Conservation (phyloP, 2,113 vertebrate genomes). For the Taxidea taxus region DNA sequence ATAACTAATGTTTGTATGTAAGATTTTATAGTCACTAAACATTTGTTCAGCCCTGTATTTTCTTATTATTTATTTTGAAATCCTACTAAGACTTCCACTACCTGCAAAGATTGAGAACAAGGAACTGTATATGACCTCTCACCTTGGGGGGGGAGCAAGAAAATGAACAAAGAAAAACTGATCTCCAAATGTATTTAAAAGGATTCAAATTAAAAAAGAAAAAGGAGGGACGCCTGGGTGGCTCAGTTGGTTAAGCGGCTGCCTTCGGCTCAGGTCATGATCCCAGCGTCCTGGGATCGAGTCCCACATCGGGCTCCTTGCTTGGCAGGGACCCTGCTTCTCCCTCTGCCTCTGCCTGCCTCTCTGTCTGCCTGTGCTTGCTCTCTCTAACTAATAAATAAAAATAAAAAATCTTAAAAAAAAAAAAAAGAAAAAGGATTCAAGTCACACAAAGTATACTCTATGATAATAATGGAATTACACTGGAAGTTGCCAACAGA, state of each 20-base stretch:
- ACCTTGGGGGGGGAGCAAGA: neutral
- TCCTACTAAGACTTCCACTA: neutral
- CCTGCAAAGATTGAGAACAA: neutral
- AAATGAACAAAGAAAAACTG: neutral
- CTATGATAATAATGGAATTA: neutral
- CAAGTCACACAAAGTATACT: neutral
- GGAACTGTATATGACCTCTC: neutral
- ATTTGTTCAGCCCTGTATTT: neutral
- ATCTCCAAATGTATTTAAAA: neutral
- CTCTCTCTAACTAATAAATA: too few species aligned
- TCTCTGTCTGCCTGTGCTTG: too few species aligned
- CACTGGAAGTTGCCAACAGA: neutral
- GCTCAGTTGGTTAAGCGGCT: too few species aligned
- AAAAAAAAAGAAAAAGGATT: neutral
- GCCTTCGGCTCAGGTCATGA: too few species aligned
- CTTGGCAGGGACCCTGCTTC: too few species aligned
- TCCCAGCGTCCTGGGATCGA: too few species aligned
- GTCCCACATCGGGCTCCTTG: too few species aligned
- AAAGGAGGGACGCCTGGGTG: too few species aligned
- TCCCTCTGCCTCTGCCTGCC: too few species aligned
- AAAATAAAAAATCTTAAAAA: too few species aligned
- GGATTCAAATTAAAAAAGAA: neutral
- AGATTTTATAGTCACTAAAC: fast-evolving
- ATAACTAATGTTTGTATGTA: neutral
- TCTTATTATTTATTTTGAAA: neutral